Conservation (phyloP, 2,888 invertebrate genomes). For the Macrosiphum euphorbiae region DNA sequence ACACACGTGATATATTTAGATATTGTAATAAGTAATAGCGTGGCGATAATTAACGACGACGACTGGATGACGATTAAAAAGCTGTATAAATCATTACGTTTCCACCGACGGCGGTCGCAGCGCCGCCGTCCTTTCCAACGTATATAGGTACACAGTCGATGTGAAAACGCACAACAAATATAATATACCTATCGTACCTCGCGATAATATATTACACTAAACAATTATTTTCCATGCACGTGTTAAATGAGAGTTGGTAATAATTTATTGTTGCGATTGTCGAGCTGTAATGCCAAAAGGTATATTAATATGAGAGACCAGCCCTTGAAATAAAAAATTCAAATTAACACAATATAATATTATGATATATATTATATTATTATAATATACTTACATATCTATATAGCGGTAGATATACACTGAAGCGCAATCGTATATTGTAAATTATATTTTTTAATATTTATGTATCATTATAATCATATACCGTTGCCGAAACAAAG, state of each 20-base stretch:
- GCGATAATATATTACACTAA: not conserved
- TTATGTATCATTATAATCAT: not conserved
- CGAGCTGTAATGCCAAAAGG: not conserved
- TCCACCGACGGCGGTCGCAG: conserved; percentile 13
- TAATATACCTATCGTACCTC: not conserved
- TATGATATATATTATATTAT: not conserved
- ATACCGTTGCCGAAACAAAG: not conserved
- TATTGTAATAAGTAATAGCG: not conserved
- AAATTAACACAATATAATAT: not conserved
- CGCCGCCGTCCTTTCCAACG: not conserved
- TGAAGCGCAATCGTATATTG: not conserved
- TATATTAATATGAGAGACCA: not conserved
- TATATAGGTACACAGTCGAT: not conserved
- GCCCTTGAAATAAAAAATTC: not conserved
- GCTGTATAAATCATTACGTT: not conserved
- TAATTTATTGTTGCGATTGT: not conserved
- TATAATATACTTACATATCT: no score
- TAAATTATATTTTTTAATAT: not conserved
- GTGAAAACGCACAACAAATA: not conserved
- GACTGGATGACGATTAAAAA: not conserved
- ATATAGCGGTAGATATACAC: not conserved
- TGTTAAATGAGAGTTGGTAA: not conserved
- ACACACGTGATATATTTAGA: no score
- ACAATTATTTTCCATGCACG: not conserved
- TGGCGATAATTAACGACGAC: not conserved